Conservation (phyloP, 2,888 invertebrate genomes). For the Hydrotaea cyrtoneurina region DNA sequence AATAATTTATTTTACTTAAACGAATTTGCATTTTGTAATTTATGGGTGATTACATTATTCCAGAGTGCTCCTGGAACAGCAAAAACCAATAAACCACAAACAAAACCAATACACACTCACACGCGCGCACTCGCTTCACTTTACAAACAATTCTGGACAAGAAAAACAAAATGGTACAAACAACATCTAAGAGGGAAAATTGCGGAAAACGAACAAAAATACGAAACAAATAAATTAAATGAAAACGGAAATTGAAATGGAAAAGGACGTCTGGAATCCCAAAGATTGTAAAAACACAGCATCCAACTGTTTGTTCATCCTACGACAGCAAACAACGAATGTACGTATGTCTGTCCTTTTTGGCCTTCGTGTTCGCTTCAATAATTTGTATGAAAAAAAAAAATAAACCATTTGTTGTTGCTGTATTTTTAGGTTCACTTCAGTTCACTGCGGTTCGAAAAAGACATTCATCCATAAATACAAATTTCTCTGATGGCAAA, state of each 20-base stretch:
- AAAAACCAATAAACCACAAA: constrained; percentile 30
- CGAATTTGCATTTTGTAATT: constrained; percentile 55
- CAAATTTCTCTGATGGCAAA: constrained; percentile 30
- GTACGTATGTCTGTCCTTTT: neutral
- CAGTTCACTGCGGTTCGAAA: neutral
- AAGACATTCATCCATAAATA: constrained; percentile 44
- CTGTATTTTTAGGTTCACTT: constrained; percentile 1
- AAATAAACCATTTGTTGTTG: constrained; percentile 23
- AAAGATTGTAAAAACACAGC: neutral
- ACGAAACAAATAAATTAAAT: constrained; percentile 49
- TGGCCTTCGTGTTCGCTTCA: neutral
- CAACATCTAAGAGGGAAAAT: constrained; percentile 7
- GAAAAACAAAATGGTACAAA: neutral
- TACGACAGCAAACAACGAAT: neutral
- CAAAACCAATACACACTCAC: neutral
- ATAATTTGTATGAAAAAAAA: constrained; percentile 6
- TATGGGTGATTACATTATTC: constrained; percentile 48
- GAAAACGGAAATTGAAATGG: neutral
- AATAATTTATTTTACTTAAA: constrained; percentile 55
- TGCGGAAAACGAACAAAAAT: constrained; percentile 29
- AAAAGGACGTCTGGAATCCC: constrained; percentile 9
- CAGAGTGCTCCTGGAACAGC: constrained; percentile 41
- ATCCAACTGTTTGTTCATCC: neutral
- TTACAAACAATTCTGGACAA: neutral
- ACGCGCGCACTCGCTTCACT: neutral